phyloP scores from a whole-genome alignment of 1,140 invertebrate genomes.

The Heliconius congener region DNA sequence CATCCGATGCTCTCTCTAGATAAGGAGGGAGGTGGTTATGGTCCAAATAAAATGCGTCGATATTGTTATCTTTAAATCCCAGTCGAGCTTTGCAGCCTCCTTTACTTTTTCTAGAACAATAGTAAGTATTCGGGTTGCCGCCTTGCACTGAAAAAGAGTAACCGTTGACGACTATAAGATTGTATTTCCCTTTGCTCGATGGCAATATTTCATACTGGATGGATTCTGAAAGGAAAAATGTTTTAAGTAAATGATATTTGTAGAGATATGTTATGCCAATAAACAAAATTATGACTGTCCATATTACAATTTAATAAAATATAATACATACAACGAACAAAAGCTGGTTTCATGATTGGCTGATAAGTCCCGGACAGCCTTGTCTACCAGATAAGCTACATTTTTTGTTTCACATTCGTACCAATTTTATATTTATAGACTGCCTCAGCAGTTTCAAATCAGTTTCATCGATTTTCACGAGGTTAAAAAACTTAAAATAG shows the following conservation, averaged over 20 bases:
- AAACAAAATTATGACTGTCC: no score
- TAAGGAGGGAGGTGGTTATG: conserved; percentile 49
- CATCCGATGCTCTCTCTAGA: conserved; percentile 41
- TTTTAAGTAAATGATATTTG: not conserved
- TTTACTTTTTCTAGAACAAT: conserved; percentile 49
- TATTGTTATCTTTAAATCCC: conserved; percentile 23
- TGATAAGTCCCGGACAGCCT: no score
- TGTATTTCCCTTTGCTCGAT: conserved; percentile 43
- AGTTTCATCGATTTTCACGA: no score
- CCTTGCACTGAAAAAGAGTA: conserved; percentile 51
- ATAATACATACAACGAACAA: no score
- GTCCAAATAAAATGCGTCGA: conserved; percentile 31
- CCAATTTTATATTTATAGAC: no score
- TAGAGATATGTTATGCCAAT: not conserved
- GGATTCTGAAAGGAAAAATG: conserved; percentile 31
- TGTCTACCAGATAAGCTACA: no score
- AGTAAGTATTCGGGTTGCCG: conserved; percentile 41
- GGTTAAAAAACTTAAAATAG: no score
- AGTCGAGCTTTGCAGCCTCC: conserved; percentile 45
- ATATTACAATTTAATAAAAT: no score
- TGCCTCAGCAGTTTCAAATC: no score
- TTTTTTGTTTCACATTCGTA: no score
- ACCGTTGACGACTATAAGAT: conserved; percentile 45
- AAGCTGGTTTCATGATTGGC: no score
- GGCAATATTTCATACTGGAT: conserved; percentile 44